These are phyloP conservation scores for Perithous albicinctus DNA, from an alignment of 2,888 invertebrate genomes.

Conservation along the genomic window DNA sequence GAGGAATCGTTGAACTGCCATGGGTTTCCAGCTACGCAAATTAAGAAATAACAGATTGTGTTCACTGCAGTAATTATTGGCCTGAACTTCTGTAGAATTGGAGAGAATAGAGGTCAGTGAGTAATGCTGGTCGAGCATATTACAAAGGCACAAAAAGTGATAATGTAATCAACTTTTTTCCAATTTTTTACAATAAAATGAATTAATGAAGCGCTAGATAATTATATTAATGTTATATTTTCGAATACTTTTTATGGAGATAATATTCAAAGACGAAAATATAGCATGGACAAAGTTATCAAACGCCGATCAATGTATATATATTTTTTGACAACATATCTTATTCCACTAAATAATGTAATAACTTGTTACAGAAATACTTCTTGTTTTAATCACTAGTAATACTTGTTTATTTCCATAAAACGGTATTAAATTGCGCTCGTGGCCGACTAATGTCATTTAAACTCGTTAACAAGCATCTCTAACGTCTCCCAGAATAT, in stretches of 20 bases:
- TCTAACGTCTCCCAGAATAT: slow-evolving; percentile 58
- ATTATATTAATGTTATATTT: neutral
- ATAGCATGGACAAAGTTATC: neutral
- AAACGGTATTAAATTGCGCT: neutral
- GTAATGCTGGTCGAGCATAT: neutral
- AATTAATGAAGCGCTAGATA: neutral
- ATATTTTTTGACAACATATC: neutral
- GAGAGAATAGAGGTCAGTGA: neutral
- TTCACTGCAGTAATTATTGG: slow-evolving; percentile 29
- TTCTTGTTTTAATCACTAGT: neutral
- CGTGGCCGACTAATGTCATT: slow-evolving; percentile 11
- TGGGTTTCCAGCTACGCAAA: slow-evolving; percentile 50
- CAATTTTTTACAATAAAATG: neutral
- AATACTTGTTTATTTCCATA: slow-evolving; percentile 5
- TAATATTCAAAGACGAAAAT: neutral
- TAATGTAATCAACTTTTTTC: neutral
- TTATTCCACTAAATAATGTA: neutral
- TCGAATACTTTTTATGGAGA: neutral
- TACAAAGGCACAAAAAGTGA: neutral
- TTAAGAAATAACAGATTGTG: too few relatives aligned
- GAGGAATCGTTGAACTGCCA: slow-evolving; percentile 47
- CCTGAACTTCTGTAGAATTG: neutral
- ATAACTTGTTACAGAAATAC: neutral
- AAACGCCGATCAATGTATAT: neutral
- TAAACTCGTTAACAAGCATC: slow-evolving; percentile 14